Evolutionary conservation across 2,888 invertebrate species (phyloP).

Genomic region (Epirrita christyi): DNA sequence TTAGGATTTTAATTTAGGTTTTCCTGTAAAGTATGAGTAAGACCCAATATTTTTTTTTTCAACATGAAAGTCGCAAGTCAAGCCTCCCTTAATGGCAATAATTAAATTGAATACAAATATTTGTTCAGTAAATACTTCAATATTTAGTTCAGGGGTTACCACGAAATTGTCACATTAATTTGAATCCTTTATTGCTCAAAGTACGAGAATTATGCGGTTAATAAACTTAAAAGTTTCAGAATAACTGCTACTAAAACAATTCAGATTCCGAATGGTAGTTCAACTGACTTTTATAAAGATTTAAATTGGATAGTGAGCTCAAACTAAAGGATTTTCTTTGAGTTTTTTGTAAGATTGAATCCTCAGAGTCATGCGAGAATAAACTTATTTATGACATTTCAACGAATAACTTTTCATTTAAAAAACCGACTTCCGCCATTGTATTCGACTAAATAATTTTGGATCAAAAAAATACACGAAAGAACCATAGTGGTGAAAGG

Average conservation of each 20-base stretch:
- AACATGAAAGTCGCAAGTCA: no score
- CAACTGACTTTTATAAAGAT: conserved; percentile 21
- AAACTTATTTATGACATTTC: no score
- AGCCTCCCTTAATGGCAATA: no score
- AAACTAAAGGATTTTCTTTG: conserved; percentile 10
- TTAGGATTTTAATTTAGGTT: no score
- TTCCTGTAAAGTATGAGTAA: no score
- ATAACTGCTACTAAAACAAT: conserved; percentile 21
- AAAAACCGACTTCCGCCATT: no score
- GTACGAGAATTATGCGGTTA: conserved; percentile 24
- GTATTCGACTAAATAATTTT: no score
- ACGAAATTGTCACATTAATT: conserved; percentile 19
- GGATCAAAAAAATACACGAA: no score
- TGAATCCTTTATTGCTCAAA: conserved; percentile 18
- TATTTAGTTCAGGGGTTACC: conserved; percentile 12
- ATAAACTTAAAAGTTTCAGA: conserved; percentile 25
- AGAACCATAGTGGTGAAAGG: no score
- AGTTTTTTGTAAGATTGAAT: conserved; percentile 10
- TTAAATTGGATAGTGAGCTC: conserved; percentile 11
- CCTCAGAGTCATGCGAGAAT: background rate
- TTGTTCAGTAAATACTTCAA: conserved; percentile 1
- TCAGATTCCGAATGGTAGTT: conserved; percentile 18
- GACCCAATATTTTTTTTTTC: no score
- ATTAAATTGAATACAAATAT: background rate
- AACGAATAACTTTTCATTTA: no score